Evolutionary conservation across 1,140 invertebrate genomes (phyloP).

Genomic region (Drosophila chauvacae): DNA sequence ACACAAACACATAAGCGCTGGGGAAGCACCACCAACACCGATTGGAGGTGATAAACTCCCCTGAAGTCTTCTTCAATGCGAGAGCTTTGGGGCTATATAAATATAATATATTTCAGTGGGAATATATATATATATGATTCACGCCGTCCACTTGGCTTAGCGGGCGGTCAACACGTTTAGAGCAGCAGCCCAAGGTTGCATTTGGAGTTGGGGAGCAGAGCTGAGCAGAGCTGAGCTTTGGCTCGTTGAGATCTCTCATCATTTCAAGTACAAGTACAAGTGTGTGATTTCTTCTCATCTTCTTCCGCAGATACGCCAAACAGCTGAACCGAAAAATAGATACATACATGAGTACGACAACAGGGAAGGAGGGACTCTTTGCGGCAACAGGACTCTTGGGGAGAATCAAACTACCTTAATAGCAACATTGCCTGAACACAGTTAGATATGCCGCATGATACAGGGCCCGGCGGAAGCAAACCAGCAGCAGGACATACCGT

Average conservation of each 20-base stretch:
- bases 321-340: slow-evolving; percentile 30
- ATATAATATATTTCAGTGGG: slow-evolving; percentile 11
- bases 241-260: slow-evolving; percentile 6
- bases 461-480: slow-evolving; percentile 12
- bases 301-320: slow-evolving; percentile 27
- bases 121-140: slow-evolving; percentile 3
- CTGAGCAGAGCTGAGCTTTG: not conserved
- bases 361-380: slow-evolving; percentile 31
- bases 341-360: slow-evolving; percentile 54
- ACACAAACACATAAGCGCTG: not conserved
- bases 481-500: slow-evolving; percentile 14
- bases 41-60: slow-evolving; percentile 13
- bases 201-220: slow-evolving; percentile 13
- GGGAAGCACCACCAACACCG: slow-evolving; percentile 3
- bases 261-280: not conserved
- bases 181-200: slow-evolving; percentile 15
- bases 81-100: slow-evolving; percentile 10
- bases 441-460: slow-evolving; percentile 55
- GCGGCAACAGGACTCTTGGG: slow-evolving; percentile 34
- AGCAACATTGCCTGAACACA: slow-evolving; percentile 39
- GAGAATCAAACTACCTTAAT: slow-evolving; percentile 43
- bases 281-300: slow-evolving; percentile 3
- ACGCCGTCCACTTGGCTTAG: slow-evolving; percentile 13
- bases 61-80: slow-evolving; percentile 8
- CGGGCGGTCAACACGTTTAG: slow-evolving; percentile 19